phyloP scores from a whole-genome alignment of 2,888 invertebrate genomes.

The Hoplodrina blanda region DNA sequence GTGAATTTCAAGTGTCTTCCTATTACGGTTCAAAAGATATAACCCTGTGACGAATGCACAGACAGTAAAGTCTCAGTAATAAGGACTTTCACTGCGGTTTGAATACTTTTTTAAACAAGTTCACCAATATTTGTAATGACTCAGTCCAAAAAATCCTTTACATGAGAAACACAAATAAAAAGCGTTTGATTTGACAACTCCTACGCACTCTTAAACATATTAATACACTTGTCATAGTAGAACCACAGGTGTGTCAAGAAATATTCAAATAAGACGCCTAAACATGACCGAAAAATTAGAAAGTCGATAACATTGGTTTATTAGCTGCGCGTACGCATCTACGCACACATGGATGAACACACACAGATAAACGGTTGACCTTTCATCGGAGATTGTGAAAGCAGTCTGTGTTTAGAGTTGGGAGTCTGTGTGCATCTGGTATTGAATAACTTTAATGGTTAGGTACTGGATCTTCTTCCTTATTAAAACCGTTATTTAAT shows the following conservation, averaged over 20 bases:
- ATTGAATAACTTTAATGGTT: constrained; percentile 50
- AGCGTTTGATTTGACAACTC: constrained; percentile 6
- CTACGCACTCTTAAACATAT: constrained; percentile 26
- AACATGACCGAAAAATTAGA: constrained; percentile 79
- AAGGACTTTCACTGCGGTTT: constrained; percentile 2
- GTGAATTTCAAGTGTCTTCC: too few relatives aligned
- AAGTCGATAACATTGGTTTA: constrained; percentile 79
- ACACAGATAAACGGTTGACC: constrained; percentile 72
- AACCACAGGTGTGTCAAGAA: constrained; percentile 59
- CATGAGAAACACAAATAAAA: constrained; percentile 26
- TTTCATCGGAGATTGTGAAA: constrained; percentile 83
- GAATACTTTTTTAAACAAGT: not conserved
- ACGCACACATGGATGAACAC: constrained; percentile 47
- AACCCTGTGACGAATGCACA: too few relatives aligned
- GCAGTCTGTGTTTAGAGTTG: constrained; percentile 58
- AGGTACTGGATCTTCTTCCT: not conserved
- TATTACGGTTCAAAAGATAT: too few relatives aligned
- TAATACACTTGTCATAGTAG: constrained; percentile 51
- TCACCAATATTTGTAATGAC: constrained; percentile 3
- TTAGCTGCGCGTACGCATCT: constrained; percentile 67
- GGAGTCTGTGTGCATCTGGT: constrained; percentile 34
- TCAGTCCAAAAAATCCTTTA: constrained; percentile 11
- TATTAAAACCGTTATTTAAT: too few relatives aligned
- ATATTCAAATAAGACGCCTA: constrained; percentile 57
- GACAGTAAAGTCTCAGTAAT: too few relatives aligned